Base-by-base conservation (phyloP, 2,113 vertebrate genomes). In the Atractosteus spatula region DNA sequence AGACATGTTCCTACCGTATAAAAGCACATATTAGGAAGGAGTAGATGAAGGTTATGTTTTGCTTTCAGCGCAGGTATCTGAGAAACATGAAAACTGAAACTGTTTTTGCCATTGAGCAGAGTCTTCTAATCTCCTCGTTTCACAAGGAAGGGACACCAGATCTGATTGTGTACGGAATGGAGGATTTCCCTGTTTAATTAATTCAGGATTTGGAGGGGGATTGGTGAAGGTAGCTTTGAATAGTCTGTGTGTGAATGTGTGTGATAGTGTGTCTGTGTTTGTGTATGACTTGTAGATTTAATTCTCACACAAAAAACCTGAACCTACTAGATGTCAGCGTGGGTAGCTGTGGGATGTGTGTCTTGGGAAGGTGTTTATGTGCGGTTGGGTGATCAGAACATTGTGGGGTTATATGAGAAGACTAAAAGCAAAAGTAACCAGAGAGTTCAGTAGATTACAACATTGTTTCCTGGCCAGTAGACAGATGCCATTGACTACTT, bases 171-270 rank as follows among this genome's bases (percentile, higher is more conserved):
- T 83, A 78, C 74, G 69, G 72, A 82, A 77, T 78, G 80, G 74
- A 86, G 87, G 91, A 90, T 89, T 92, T 89, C 89, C 89, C 86
- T 89, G 81, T 91, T 91, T 91, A 90, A 92, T 92, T 92, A 92
- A 92, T 90, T 92, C 86, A 87, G 91, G 91, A 92, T 92, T 91
- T 91, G 89, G 88, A 83, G 80, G 71, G 85, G 83, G 82, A 85
- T 84, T 71, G 79, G 3, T 29, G 29, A 72, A 89, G 88, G 91
- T 89, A 92, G 87, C 86, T 80, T 78, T 78, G 80, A 84, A 82
- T 85, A 85, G 3, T 59, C 3, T 59, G 56, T 59, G 56, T 59
- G 56, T 59, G 29, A 29, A 29, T 29, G 29, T 29, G 29, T 29
- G 29, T 29, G 29, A 29, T 29, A 29, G 29, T 29, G 29, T 29